phyloP scores from a whole-genome alignment of 2,113 vertebrate species.

The Callorhinus ursinus region DNA sequence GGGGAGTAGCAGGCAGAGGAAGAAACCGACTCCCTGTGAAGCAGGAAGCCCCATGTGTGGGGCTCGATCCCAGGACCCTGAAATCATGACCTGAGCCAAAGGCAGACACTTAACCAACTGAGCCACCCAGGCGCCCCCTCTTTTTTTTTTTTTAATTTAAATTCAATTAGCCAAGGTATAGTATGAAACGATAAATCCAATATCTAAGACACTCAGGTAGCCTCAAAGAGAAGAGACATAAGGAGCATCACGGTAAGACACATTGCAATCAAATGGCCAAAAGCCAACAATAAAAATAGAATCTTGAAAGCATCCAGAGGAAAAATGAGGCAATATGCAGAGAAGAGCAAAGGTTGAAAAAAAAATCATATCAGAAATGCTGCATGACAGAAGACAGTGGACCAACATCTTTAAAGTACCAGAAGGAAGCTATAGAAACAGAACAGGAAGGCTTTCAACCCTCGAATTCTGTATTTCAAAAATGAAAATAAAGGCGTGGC shows the following conservation, averaged over 20 bases:
- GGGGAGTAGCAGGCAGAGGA: no score
- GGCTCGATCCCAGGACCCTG: no score
- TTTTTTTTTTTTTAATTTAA: not conserved
- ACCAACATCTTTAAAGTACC: not conserved
- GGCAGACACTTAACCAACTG: no score
- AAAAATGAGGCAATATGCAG: not conserved
- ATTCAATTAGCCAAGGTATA: not conserved
- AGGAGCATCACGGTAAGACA: not conserved
- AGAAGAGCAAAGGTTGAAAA: not conserved
- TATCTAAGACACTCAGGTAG: not conserved
- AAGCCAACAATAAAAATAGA: not conserved
- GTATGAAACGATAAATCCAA: not conserved
- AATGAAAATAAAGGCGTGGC: not conserved
- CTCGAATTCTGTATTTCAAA: not conserved
- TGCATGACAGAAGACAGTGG: not conserved
- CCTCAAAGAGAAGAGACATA: not conserved
- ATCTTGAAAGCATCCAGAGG: not conserved
- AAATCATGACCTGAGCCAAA: no score
- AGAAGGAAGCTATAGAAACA: not conserved
- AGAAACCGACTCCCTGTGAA: no score
- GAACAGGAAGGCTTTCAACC: not conserved
- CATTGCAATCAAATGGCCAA: not conserved
- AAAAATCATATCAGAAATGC: not conserved
- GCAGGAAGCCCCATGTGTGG: no score
- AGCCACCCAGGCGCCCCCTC: no score